Percentiles rank a stretch among this genome's conserved stretches.
Evolutionary conservation across 2,797 vertebrate genomes (phyloP).

Genomic region (Stomatorhinus walkeri): DNA sequence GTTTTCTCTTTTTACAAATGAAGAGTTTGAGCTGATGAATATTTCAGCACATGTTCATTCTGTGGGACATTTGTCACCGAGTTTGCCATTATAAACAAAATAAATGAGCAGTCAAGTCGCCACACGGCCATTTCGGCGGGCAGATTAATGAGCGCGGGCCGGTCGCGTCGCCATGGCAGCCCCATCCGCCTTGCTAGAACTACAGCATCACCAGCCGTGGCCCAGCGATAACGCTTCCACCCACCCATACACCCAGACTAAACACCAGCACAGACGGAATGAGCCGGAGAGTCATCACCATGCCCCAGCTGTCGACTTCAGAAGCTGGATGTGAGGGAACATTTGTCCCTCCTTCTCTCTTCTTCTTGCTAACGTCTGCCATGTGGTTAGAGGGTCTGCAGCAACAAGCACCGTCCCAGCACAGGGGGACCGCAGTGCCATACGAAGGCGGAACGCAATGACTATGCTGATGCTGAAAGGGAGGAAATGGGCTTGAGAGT

Average conservation of each 20-base stretch:
- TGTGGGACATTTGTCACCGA: constrained; percentile 89
- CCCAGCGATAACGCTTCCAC: background rate
- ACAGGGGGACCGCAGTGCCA: background rate
- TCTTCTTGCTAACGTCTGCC: background rate
- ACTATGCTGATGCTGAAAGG: background rate
- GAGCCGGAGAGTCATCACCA: background rate
- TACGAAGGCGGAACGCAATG: background rate
- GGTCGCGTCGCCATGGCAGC: background rate
- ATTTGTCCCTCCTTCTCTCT: background rate
- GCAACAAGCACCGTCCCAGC: background rate
- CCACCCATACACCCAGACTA: background rate
- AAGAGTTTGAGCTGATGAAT: constrained; percentile 86
- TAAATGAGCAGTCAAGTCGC: constrained; percentile 94
- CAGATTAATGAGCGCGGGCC: constrained; percentile 24
- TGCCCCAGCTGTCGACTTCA: background rate
- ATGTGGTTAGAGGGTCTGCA: background rate
- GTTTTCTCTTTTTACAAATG: constrained; percentile 61
- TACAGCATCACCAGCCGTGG: background rate
- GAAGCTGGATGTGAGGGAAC: background rate
- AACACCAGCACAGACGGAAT: background rate
- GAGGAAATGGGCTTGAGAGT: background rate
- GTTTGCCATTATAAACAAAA: constrained; percentile 92
- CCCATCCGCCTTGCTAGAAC: background rate
- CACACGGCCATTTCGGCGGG: constrained; percentile 44
- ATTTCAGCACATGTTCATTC: constrained; percentile 97